Conservation (phyloP, 2,888 invertebrate species). For the Acutogordius australiensis region DNA sequence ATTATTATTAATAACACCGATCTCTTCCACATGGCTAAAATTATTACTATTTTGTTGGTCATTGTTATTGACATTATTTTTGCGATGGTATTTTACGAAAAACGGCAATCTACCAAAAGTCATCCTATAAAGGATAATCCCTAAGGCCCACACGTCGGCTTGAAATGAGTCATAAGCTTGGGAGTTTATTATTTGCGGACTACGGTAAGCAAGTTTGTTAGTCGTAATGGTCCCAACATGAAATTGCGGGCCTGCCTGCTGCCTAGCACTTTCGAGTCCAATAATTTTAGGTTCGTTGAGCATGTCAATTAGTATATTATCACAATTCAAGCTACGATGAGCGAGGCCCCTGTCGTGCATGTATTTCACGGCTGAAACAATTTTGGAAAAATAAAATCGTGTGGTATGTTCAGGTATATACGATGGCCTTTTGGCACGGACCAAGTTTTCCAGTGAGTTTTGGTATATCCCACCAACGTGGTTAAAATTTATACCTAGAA, state of each 20-base stretch:
- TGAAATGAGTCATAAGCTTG: neutral
- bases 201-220: neutral
- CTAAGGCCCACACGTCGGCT: conserved; percentile 4
- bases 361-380: neutral
- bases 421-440: neutral
- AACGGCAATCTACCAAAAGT: conserved; percentile 1
- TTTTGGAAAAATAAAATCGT: neutral
- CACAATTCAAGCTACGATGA: neutral
- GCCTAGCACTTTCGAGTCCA: neutral
- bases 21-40: too few relatives aligned
- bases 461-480: too few relatives aligned
- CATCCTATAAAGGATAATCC: neutral
- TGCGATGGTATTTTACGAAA: neutral
- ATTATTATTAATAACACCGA: too few relatives aligned
- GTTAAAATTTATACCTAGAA: too few relatives aligned
- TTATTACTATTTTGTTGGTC: too few relatives aligned
- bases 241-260: neutral
- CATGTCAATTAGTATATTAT: neutral
- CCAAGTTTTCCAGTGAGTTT: neutral
- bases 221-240: neutral
- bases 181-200: conserved; percentile 1
- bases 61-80: too few relatives aligned
- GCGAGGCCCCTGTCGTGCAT: neutral
- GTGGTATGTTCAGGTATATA: neutral
- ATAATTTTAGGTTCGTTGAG: neutral